Base-by-base conservation (phyloP, 2,888 invertebrate species). In the Polymixis lichenea region DNA sequence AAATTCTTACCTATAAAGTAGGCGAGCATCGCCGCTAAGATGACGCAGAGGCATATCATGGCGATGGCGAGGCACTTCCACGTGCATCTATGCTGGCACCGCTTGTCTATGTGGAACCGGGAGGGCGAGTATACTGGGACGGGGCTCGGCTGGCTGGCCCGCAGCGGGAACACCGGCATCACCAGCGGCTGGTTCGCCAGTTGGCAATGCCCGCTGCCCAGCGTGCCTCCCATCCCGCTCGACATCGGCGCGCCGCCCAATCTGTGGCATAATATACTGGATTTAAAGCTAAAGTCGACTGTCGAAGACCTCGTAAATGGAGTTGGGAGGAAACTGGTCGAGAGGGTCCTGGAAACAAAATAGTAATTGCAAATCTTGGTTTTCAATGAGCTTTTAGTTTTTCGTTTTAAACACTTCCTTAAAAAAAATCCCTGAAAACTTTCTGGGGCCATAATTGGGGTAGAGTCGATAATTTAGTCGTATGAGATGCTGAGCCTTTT, bases 31-130 rank as follows among this genome's bases (percentile, higher is more conserved):
- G 99, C 99, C 91, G 98, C 98, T 92, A 99, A 97, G 91, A 98
- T 98, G 93, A 99, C 98, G 93, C 98, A 98, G 91, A 99, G 97
- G 94, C 99, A 97, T 95, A 99, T 98, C 96, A 99, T 98, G 91
- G 98, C 98, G 95, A 99, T 98, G 95, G 99, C 98, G 94, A 98
- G 98, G 96, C 99, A 99, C 97, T 99, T 99, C 99, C 99, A 99
- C 93, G 99, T 98, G 97, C 99, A 99, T 89, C 98, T 97, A 95
- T 98, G 98, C 95, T 98, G 98, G 97, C 98, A 99, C 89, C 98
- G 98, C 96, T 99, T 99, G 97, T 99, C 98, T 97, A 99, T 98
- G 97, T 98, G 98, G 97, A 99, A 99, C 95, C 99, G 98, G 93
- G 98, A 98, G 93, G 98, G 98, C 91, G 98, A 98, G 97, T 98